These are phyloP conservation scores for Argopecten irradians DNA, from an alignment of 1,140 invertebrate species.

Conservation along the genomic window DNA sequence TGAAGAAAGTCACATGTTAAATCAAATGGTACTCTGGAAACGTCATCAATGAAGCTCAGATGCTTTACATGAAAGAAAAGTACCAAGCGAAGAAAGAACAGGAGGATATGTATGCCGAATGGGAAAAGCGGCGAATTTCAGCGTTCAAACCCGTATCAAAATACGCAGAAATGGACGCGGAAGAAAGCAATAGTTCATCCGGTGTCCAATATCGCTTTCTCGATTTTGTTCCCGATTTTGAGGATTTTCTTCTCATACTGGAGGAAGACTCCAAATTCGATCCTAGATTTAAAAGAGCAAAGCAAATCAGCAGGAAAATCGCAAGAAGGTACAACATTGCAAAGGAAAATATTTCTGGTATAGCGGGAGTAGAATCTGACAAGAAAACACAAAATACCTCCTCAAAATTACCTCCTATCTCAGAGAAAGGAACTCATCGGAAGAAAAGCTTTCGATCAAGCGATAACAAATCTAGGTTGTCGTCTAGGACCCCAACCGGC, in stretches of 20 bases:
- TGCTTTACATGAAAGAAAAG: neutral
- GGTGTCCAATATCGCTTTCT: neutral
- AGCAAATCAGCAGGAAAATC: conserved; percentile 40
- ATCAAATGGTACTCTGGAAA: neutral
- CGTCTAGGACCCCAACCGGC: neutral
- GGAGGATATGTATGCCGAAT: neutral
- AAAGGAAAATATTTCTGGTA: conserved; percentile 20
- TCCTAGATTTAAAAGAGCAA: conserved; percentile 34
- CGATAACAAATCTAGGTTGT: neutral
- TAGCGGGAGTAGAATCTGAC: neutral
- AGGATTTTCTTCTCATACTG: conserved; percentile 37
- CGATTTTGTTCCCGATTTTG: conserved; percentile 36
- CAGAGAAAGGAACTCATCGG: neutral
- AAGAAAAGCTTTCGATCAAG: neutral
- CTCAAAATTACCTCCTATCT: neutral
- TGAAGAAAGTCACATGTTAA: no score
- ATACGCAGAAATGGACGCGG: neutral
- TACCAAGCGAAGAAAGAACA: neutral
- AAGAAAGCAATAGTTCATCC: neutral
- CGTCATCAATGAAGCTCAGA: neutral
- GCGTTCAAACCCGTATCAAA: neutral
- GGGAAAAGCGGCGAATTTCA: neutral
- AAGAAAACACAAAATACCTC: neutral
- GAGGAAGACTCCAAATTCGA: conserved; percentile 39
- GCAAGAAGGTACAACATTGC: conserved; percentile 39